Percentiles rank a stretch among this genome's conserved stretches.
These are phyloP conservation scores for Petrocephalus microphthalmus DNA, from an alignment of 2,113 vertebrate genomes.

Conservation along the genomic window DNA sequence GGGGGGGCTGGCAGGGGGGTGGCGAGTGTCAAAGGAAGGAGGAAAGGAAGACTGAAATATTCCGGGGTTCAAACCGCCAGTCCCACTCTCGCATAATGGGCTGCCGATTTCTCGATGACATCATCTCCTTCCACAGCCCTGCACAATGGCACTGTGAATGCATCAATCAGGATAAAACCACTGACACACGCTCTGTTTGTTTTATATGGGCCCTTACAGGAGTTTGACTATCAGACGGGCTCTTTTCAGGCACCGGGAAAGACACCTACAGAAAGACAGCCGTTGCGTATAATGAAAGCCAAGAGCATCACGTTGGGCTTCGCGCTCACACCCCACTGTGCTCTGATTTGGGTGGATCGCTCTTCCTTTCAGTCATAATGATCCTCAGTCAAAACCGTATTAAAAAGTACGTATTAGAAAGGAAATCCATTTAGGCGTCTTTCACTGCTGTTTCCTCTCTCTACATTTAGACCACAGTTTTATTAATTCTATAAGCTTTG, in stretches of 20 bases:
- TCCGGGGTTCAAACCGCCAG: neutral
- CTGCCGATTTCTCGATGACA: neutral
- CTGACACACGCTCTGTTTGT: conserved; percentile 1
- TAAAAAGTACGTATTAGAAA: neutral
- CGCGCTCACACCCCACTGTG: neutral
- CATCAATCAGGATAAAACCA: conserved; percentile 2
- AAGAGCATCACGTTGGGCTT: neutral
- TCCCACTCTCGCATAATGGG: neutral
- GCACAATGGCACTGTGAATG: neutral
- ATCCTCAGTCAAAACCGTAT: conserved; percentile 1
- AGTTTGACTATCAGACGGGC: neutral
- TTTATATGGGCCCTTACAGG: neutral
- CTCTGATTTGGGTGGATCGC: neutral
- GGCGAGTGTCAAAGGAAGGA: neutral
- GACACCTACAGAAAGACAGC: neutral
- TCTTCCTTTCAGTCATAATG: neutral
- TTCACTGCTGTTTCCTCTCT: neutral
- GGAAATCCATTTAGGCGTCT: neutral
- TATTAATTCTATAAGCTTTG: conserved; percentile 6
- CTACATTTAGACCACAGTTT: neutral
- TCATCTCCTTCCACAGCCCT: neutral
- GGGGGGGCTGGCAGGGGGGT: neutral
- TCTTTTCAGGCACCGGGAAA: conserved; percentile 1
- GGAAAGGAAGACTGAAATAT: neutral
- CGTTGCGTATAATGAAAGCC: neutral